Percentiles rank a stretch among this genome's conserved stretches.
These are phyloP conservation scores for Paraescarpia echinospica DNA, from an alignment of 1,140 invertebrate species.

Conservation along the genomic window DNA sequence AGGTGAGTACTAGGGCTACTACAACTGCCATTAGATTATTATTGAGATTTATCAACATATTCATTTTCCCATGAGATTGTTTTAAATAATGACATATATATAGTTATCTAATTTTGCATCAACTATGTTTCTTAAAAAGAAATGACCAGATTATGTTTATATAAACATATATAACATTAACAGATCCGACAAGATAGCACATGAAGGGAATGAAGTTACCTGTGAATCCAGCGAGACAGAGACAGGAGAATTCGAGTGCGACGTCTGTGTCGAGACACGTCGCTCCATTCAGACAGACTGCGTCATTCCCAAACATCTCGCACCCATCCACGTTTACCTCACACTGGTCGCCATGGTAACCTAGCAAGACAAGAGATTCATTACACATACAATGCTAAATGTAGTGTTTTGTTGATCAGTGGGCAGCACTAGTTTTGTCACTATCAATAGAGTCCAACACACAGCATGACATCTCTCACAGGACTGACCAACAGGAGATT, in stretches of 20 bases:
- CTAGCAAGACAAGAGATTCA: slow-evolving; percentile 58
- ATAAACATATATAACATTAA: background rate
- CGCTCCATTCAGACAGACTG: slow-evolving; percentile 34
- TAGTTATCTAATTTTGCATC: no score
- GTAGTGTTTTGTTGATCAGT: background rate
- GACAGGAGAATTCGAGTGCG: slow-evolving; percentile 28
- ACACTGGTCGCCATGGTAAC: slow-evolving; percentile 93
- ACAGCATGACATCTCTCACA: no score
- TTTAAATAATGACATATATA: no score
- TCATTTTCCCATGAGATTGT: no score
- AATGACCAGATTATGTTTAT: background rate
- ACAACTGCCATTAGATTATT: no score
- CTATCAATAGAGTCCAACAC: background rate
- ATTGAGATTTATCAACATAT: no score
- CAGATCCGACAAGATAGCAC: background rate
- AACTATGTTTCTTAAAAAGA: background rate
- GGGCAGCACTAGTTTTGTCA: background rate
- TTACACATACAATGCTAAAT: background rate
- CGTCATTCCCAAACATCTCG: slow-evolving; percentile 18
- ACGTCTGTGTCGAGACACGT: slow-evolving; percentile 27
- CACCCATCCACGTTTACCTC: slow-evolving; percentile 92
- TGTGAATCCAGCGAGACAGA: slow-evolving; percentile 84
- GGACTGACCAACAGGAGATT: no score
- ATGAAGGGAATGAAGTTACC: slow-evolving; percentile 57
- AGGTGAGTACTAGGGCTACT: no score